Evolutionary conservation across 2,113 vertebrate species (phyloP).

Genomic region (Paradoxurus hermaphroditus): DNA sequence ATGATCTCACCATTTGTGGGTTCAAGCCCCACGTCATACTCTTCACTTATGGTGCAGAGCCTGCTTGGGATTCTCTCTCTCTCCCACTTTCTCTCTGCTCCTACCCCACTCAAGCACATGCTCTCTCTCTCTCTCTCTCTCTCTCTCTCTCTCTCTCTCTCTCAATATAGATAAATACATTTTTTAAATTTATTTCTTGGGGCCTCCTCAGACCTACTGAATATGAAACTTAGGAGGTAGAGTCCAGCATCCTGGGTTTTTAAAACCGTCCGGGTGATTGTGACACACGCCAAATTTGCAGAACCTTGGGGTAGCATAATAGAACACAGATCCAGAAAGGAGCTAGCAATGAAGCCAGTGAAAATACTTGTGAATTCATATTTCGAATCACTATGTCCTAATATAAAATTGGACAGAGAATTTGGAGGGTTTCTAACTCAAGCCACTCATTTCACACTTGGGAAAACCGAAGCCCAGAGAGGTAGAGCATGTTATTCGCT

Average conservation of each 20-base stretch:
- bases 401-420: background rate
- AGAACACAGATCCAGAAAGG: background rate
- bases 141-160: no score
- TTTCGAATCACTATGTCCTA: background rate
- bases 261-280: background rate
- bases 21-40: no score
- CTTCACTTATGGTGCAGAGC: no score
- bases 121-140: no score
- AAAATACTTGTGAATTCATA: background rate
- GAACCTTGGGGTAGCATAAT: background rate
- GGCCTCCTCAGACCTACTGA: background rate
- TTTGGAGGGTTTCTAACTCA: background rate
- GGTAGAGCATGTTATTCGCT: background rate
- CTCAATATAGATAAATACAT: background rate
- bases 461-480: background rate
- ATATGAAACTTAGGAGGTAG: background rate
- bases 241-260: background rate
- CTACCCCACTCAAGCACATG: no score
- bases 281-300: background rate
- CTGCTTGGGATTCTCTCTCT: no score
- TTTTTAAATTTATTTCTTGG: fast-evolving
- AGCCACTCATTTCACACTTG: background rate
- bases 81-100: no score
- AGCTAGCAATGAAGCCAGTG: no score
- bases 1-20: no score